Conservation (phyloP, 2,797 vertebrate species). For the Pangasius macronema region DNA sequence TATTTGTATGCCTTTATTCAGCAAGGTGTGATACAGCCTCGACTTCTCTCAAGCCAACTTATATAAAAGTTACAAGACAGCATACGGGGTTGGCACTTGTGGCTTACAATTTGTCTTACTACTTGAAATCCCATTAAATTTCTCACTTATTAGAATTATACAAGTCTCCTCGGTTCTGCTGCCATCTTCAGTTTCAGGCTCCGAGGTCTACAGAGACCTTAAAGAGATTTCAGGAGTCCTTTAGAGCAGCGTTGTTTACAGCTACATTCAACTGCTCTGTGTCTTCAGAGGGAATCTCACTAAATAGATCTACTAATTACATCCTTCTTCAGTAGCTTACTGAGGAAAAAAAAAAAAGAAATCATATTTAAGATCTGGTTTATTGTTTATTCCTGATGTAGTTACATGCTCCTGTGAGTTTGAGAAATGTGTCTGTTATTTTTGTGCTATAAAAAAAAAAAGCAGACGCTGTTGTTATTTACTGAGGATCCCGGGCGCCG, state of each 20-base stretch:
- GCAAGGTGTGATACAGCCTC: neutral
- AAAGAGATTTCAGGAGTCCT: conserved; percentile 42
- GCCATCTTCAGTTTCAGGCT: conserved; percentile 21
- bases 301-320: conserved; percentile 19
- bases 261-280: conserved; percentile 25
- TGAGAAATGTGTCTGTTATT: conserved; percentile 25
- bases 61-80: neutral
- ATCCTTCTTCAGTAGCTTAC: neutral
- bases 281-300: conserved; percentile 38
- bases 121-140: conserved; percentile 1
- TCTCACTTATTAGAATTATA: conserved; percentile 7
- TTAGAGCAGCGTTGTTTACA: conserved; percentile 44
- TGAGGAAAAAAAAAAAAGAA: neutral
- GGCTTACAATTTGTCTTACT: conserved; percentile 5
- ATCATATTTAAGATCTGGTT: conserved; percentile 61
- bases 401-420: conserved; percentile 4
- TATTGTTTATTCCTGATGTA: conserved; percentile 45
- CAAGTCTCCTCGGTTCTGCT: neutral
- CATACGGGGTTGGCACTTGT: neutral
- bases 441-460: conserved; percentile 29
- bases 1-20: neutral
- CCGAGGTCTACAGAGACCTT: conserved; percentile 38
- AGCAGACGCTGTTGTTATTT: conserved; percentile 76
- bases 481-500: conserved; percentile 69
- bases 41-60: neutral